Percentiles rank a stretch among this genome's conserved stretches.
phyloP scores from a whole-genome alignment of 2,888 invertebrate species.

The Hyles lineata region DNA sequence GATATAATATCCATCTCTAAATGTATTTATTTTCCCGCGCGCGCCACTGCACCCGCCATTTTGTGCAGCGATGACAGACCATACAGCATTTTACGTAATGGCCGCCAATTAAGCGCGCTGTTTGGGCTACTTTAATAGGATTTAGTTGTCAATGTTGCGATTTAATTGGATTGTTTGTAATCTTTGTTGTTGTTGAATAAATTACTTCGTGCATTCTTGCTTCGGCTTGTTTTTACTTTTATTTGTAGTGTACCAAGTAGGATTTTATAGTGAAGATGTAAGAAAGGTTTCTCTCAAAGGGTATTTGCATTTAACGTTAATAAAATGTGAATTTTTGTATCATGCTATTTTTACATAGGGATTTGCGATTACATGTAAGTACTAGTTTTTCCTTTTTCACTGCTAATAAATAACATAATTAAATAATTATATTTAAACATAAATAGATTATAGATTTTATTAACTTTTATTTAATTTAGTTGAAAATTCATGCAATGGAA shows the following conservation, averaged over 20 bases:
- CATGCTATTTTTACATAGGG: background rate
- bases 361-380: background rate
- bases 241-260: constrained; percentile 15
- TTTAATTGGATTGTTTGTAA: constrained; percentile 81
- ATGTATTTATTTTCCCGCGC: constrained; percentile 78
- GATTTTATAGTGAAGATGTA: constrained; percentile 9
- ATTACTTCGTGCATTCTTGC: constrained; percentile 10
- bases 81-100: constrained; percentile 76
- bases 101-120: constrained; percentile 76
- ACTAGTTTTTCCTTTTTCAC: background rate
- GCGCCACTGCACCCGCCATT: constrained; percentile 66
- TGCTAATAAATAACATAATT: background rate
- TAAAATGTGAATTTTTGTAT: background rate
- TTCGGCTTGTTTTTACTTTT: constrained; percentile 14
- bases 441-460: too few relatives aligned
- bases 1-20: constrained; percentile 82
- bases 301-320: background rate
- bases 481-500: too few relatives aligned
- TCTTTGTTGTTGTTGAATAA: constrained; percentile 63
- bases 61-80: constrained; percentile 75
- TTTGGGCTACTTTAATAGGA: constrained; percentile 75
- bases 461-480: too few relatives aligned
- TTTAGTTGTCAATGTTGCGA: constrained; percentile 80
- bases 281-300: background rate
- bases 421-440: too few relatives aligned